Conservation (phyloP, 2,113 vertebrate species). For the Gobiocypris rarus region DNA sequence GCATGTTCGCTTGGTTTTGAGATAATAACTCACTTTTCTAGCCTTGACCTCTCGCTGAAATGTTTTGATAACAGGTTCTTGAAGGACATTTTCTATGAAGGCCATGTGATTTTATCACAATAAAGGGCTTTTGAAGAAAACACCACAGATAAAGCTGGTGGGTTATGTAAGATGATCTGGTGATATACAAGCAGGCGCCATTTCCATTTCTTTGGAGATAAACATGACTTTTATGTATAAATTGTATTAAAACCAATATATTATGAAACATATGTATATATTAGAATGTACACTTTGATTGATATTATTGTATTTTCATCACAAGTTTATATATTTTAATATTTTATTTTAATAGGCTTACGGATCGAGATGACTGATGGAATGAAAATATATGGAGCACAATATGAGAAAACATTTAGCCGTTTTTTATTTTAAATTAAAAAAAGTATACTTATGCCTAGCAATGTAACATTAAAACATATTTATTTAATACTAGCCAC, state of each 20-base stretch:
- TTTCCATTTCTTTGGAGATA: too few relatives aligned
- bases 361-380: not conserved
- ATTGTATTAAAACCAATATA: not conserved
- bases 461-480: not conserved
- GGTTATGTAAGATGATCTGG: not conserved
- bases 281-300: not conserved
- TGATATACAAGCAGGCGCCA: not conserved
- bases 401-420: not conserved
- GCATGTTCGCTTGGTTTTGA: not conserved
- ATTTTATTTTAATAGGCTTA: not conserved
- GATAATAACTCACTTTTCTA: slow-evolving; percentile 1
- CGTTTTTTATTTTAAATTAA: not conserved
- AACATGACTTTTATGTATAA: too few relatives aligned
- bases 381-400: not conserved
- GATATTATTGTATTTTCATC: too few relatives aligned
- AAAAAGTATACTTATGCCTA: too few relatives aligned
- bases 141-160: not conserved
- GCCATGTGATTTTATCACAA: not conserved
- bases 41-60: slow-evolving; percentile 13
- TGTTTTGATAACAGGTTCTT: not conserved
- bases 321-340: not conserved
- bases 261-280: not conserved
- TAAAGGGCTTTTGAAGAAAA: not conserved
- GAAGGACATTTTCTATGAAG: slow-evolving; percentile 13
- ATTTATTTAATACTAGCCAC: not conserved